These are phyloP conservation scores for Pantherophis guttatus DNA, from an alignment of 2,113 vertebrate genomes.

Conservation along the genomic window DNA sequence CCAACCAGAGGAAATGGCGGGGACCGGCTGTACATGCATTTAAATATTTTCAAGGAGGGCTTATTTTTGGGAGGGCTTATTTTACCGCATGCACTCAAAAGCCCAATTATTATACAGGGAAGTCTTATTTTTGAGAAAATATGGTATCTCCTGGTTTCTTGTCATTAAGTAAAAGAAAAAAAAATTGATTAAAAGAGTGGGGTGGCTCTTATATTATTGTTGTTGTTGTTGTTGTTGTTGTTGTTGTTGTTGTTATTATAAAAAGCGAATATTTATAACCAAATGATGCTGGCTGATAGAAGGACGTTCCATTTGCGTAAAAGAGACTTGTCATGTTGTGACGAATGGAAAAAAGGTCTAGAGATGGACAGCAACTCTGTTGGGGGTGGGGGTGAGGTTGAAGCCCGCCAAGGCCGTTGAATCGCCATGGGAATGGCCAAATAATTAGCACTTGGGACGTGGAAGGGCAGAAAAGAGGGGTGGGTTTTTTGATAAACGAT, in stretches of 20 bases:
- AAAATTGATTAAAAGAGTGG: rapidly evolving
- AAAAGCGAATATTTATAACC: background rate
- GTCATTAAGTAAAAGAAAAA: rapidly evolving
- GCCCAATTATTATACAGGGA: too few species aligned
- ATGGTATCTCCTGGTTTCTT: background rate
- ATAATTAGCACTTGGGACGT: background rate
- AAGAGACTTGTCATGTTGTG: rapidly evolving
- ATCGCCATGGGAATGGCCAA: background rate
- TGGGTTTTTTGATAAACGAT: too few species aligned
- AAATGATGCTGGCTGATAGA: background rate
- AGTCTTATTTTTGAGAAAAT: too few species aligned
- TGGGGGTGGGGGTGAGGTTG: background rate
- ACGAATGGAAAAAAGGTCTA: rapidly evolving
- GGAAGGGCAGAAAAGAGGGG: background rate
- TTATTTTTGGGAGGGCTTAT: too few species aligned
- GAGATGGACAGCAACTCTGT: background rate
- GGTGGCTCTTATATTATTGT: background rate
- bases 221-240: too few species aligned
- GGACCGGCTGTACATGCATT: too few species aligned
- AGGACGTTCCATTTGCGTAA: rapidly evolving
- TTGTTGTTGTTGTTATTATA: too few species aligned
- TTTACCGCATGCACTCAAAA: too few species aligned
- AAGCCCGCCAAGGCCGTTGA: too few species aligned
- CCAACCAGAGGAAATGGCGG: too few species aligned
- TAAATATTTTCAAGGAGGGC: too few species aligned